These are phyloP conservation scores for Percopsis transmontana DNA, from an alignment of 2,113 vertebrate species.

Conservation along the genomic window DNA sequence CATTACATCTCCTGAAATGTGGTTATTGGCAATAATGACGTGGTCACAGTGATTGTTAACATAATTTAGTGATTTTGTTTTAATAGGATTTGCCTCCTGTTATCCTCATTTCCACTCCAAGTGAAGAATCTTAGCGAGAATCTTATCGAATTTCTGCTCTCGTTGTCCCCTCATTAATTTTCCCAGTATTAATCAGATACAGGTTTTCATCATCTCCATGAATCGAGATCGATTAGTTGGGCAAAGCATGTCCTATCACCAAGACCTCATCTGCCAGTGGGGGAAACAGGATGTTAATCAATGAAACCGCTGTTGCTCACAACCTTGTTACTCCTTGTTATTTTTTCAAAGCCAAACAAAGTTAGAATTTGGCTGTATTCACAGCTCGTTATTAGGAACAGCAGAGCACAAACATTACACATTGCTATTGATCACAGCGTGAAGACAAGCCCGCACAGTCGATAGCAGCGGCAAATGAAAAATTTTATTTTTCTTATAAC, in stretches of 20 bases:
- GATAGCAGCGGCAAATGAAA: conserved; percentile 58
- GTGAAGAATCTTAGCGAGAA: not conserved
- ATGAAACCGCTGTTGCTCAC: conserved; percentile 73
- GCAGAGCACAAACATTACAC: conserved; percentile 55
- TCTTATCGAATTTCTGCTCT: not conserved
- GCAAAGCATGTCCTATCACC: conserved; percentile 63
- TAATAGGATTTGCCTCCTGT: not conserved
- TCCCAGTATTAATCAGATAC: conserved; percentile 32
- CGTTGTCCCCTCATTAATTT: conserved; percentile 41
- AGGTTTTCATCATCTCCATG: conserved; percentile 55
- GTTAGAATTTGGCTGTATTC: conserved; percentile 59
- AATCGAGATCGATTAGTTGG: conserved; percentile 63
- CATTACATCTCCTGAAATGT: not conserved
- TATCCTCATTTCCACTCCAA: conserved; percentile 22
- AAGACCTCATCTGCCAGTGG: conserved; percentile 62
- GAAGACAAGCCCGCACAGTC: conserved; percentile 52
- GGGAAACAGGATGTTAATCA: conserved; percentile 68
- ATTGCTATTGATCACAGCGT: conserved; percentile 70
- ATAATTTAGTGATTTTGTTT: conserved; percentile 6
- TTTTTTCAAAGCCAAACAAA: conserved; percentile 63
- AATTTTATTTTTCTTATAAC: conserved; percentile 47
- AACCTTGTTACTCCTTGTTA: conserved; percentile 69
- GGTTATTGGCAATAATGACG: not conserved
- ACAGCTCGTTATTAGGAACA: conserved; percentile 62
- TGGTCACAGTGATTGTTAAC: not conserved